Evolutionary conservation across 92 coral and sea anemone genomes (phyloP), one percentile per base, ranked within the genome.

Genomic region (Umimayanthus kanabou): DNA sequence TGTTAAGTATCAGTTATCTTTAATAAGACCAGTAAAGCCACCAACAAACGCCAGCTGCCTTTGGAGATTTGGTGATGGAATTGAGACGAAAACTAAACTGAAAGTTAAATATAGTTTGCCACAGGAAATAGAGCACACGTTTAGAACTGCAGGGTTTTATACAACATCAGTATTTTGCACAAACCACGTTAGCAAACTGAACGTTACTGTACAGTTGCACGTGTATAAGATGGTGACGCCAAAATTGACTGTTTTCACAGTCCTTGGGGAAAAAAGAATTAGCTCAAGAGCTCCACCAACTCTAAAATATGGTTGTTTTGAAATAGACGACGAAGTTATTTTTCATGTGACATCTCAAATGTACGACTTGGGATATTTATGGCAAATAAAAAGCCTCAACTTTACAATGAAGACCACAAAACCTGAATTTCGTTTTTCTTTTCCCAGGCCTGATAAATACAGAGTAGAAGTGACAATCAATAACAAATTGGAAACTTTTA

Each of bases 61-160:
- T 1, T 93, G 98, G 98, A n/a, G 55, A 7, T 95, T 95, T 81
- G 96, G 96, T 15, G 94, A 95, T 57, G 88, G 85, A n/a, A 83
- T 49, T 13, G 76, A 72, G 9, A 58, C 26, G 11, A 37, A 28
- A 9, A 30, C 79, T 4, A 75, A 39, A n/a, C 33, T 80, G 26
- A 22, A 50, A 55, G 9, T 76, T 29, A 45, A 29, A 23, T 30
- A 81, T 0, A 28, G 53, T 18, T 20, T 65, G 13, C 90, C 88
- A 33, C 81, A 84, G 9, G 86, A 71, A 22, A 23, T 23, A 18
- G 53, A 66, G 6, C 87, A 90, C 89, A 39, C 47, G 5, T 92
- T 85, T 87, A 29, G 49, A 9, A 82, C 47, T 13, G 80, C 89
- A 82, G 98, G 96, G 20, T 37, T 39, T 37, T 93, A 79, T 85